Evolutionary conservation across 2,888 invertebrate species (phyloP), one percentile per base, ranked within the genome.

Genomic region (Acanthoscelides obtectus): DNA sequence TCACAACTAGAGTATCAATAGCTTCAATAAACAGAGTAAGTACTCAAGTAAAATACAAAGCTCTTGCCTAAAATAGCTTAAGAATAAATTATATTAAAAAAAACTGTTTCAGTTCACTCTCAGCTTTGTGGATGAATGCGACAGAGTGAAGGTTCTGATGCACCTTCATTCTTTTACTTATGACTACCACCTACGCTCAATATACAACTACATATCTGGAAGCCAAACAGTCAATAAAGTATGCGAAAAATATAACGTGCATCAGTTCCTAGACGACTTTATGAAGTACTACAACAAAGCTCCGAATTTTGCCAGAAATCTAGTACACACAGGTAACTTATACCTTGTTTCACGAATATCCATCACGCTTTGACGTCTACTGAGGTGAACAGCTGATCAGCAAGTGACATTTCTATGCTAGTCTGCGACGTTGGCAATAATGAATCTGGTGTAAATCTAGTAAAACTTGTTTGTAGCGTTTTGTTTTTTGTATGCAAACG

Each of bases 101-200:
- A 69, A 22, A 64, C 20, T 64, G 78, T 84, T 83, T 64, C 81
- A 90, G 89, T 90, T 90, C 79, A 88, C 88, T 71, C 81, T 89
- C 73, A 89, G 88, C 77, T 92, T 91, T 80, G 82, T 91, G 79
- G 91, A 91, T 79, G 90, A 90, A 80, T 89, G 90, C 79, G 93
- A 93, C 81, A 89, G 90, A 80, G 89, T 92, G 73, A 92, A 91
- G 82, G 88, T 91, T 73, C 86, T 89, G 73, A 91, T 93, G 87
- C 93, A 93, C 83, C 86, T 93, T 70, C 93, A 93, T 84, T 93
- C 93, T 2, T 93, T 93, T 81, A 91, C 92, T 0, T 93, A 93
- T 79, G 93, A 93, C 84, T 93, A 91, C 83, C 93, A 93, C 82
- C 84, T 93, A 72, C 87, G 93, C 64, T 89, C 89, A 72, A 88